Base-by-base conservation (phyloP, 2,888 invertebrate genomes). In the Cremastobaeus sp. region DNA sequence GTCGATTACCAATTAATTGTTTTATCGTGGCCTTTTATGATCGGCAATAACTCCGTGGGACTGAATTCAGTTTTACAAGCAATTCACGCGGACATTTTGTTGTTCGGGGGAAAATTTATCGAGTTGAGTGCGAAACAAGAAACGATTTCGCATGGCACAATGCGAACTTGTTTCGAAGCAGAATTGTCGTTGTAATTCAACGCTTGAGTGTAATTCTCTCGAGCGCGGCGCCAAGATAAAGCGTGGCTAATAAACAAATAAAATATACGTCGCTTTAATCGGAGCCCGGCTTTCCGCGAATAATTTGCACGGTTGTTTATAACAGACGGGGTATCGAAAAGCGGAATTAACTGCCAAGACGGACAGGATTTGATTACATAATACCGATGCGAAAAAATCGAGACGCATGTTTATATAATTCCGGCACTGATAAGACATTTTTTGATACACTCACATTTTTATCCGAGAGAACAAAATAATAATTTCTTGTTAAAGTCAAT, bases 161-260 rank as follows among this genome's bases (percentile, higher is more conserved):
- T 48, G 8, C n/a, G 9, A 30, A 48, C 47, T 50, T 59, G 41
- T 55, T 37, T 34, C 43, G 50, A 62, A 32, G 60, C 41, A 52
- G 55, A 48, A 55, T 55, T 48, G 65, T 54, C 39, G 65, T 45
- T 59, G 66, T 73, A 73, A 73, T 68, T 73, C 68, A 68, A 68
- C 32, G 41, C 68, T 35, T 25, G 45, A 28, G 17, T 35, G 62
- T 50, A 55, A 57, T 62, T 72, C 74, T 47, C 68, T 57, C 52
- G 65, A 52, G 47, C 25, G 48, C 69, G 77, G 76, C 78, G 78
- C 74, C 76, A 77, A 73, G 77, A 76, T 77, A 78, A 77, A 78
- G 71, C 76, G 65, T 59, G 11, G 74, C 74, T 77, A 77, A 75
- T 73, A 76, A 78, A 76, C 76, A 76, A 77, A 73, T 50, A 69